These are phyloP conservation scores for Phyllostomus hastatus DNA, from an alignment of 2,113 vertebrate species.

Conservation along the genomic window DNA sequence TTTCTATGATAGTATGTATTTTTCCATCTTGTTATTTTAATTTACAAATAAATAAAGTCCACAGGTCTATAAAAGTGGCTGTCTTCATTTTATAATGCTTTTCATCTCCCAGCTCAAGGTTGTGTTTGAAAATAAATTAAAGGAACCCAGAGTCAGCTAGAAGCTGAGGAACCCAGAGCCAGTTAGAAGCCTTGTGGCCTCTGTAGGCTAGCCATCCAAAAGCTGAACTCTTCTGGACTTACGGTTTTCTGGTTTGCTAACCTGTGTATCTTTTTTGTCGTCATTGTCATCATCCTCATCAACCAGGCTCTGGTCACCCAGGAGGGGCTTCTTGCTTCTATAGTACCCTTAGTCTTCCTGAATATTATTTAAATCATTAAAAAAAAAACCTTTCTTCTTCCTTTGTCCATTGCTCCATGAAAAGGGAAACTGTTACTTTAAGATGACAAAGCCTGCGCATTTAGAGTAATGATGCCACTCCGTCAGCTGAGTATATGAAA, in stretches of 20 bases:
- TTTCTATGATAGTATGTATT: slow-evolving; percentile 63
- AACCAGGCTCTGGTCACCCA: not conserved
- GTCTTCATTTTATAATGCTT: slow-evolving; percentile 57
- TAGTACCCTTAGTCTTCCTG: not conserved
- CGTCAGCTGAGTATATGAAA: not conserved
- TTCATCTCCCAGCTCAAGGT: slow-evolving; percentile 52
- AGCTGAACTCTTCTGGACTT: not conserved
- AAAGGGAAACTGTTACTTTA: slow-evolving; percentile 16
- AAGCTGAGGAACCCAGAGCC: not conserved
- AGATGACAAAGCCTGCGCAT: not conserved
- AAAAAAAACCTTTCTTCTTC: not conserved
- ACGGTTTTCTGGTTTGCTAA: not conserved
- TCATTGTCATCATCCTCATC: not conserved
- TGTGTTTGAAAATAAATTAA: slow-evolving; percentile 56
- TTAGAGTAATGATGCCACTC: not conserved
- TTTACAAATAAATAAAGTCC: slow-evolving; percentile 61
- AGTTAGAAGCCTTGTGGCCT: not conserved
- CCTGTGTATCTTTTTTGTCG: rapidly evolving
- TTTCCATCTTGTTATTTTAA: slow-evolving; percentile 70
- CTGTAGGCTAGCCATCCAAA: not conserved
- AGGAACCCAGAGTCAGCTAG: slow-evolving; percentile 2
- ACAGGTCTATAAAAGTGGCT: slow-evolving; percentile 49
- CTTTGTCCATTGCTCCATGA: not conserved
- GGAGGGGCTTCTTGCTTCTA: not conserved
- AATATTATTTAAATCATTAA: not conserved